These are phyloP conservation scores for Motacilla tschutschensis DNA, from an alignment of 2,113 vertebrate species.

Conservation along the genomic window DNA sequence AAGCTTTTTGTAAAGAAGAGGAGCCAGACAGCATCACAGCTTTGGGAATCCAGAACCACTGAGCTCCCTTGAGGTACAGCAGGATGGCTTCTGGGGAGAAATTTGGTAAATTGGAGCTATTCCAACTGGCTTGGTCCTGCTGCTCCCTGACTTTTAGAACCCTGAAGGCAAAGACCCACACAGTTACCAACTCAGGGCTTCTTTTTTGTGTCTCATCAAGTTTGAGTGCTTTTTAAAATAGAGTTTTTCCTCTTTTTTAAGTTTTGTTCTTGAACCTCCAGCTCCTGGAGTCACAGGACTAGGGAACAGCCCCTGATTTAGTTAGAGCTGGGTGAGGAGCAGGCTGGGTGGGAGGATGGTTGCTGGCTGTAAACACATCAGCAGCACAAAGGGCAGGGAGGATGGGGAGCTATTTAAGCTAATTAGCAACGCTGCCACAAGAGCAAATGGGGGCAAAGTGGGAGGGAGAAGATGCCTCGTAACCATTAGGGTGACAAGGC, in stretches of 20 bases:
- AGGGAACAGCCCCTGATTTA: not conserved
- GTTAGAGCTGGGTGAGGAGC: not conserved
- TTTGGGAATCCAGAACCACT: not conserved
- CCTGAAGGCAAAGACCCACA: not conserved
- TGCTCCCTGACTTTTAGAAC: not conserved
- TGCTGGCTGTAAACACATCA: conserved; percentile 53
- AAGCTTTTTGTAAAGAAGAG: not conserved
- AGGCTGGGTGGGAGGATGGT: not conserved
- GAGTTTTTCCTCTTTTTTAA: not conserved
- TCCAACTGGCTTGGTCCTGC: not conserved
- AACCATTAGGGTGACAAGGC: not conserved
- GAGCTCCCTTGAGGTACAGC: not conserved
- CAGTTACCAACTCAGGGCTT: not conserved
- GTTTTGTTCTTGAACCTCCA: not conserved
- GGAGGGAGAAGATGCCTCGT: not conserved
- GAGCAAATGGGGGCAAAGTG: conserved; percentile 17
- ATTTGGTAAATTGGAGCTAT: not conserved
- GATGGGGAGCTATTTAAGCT: conserved; percentile 9
- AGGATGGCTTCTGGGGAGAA: not conserved
- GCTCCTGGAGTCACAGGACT: not conserved
- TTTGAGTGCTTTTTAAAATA: not conserved
- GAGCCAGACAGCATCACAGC: not conserved
- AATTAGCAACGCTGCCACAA: not conserved
- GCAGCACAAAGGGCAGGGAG: conserved; percentile 18
- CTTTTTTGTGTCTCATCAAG: not conserved